Evolutionary conservation across 2,797 vertebrate genomes (phyloP).

Genomic region (Amazonetta brasiliensis): DNA sequence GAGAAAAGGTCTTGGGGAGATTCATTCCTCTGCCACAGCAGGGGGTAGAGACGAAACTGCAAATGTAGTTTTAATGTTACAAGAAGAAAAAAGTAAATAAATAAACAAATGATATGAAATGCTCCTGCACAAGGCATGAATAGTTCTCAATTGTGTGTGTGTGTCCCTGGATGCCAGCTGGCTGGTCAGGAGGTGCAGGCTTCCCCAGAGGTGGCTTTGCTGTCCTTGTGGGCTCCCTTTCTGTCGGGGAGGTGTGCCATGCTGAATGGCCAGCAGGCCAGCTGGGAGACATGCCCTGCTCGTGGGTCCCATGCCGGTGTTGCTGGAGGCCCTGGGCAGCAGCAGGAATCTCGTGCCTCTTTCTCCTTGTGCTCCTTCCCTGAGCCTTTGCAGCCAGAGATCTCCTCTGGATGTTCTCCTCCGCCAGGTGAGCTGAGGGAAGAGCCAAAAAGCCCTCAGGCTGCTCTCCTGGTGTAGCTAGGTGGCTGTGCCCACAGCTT

Average conservation of each 20-base stretch:
- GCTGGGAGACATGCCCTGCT: not conserved
- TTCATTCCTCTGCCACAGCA: rapidly evolving
- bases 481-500: too few species aligned
- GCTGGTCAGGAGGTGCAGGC: not conserved
- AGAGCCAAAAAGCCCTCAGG: not conserved
- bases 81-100: not conserved
- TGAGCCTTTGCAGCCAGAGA: not conserved
- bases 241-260: not conserved
- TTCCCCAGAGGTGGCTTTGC: not conserved
- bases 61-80: not conserved
- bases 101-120: not conserved
- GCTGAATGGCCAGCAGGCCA: not conserved
- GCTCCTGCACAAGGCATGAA: not conserved
- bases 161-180: not conserved
- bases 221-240: not conserved
- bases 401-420: not conserved
- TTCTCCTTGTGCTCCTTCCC: not conserved
- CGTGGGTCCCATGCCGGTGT: rapidly evolving
- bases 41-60: not conserved
- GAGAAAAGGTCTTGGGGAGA: not conserved
- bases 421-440: not conserved
- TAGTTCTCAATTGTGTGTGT: not conserved
- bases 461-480: not conserved
- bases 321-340: not conserved
- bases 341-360: rapidly evolving